These are phyloP conservation scores for Trachelus stipa DNA, from an alignment of 2,888 invertebrate species.

Conservation along the genomic window DNA sequence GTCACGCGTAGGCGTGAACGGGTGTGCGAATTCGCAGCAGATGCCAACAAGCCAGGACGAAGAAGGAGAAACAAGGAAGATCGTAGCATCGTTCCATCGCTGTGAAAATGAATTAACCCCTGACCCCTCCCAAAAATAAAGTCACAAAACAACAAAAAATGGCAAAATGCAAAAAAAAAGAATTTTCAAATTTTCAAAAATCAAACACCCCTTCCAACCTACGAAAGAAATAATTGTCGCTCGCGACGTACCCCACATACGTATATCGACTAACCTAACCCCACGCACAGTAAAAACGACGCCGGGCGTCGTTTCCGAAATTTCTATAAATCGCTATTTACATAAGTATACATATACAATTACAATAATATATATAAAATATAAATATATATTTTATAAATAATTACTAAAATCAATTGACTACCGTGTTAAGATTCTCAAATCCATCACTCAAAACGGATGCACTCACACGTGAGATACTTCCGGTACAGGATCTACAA, in stretches of 20 bases:
- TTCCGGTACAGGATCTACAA: too few species aligned
- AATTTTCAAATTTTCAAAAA: not conserved
- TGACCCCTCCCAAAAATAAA: not conserved
- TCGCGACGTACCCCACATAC: not conserved
- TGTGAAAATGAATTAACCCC: not conserved
- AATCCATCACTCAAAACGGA: too few species aligned
- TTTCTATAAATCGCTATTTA: too few species aligned
- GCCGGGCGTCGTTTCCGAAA: not conserved
- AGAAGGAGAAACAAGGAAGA: not conserved
- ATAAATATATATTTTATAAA: too few species aligned
- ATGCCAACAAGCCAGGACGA: not conserved
- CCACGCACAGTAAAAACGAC: not conserved
- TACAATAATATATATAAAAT: too few species aligned
- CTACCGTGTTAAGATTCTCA: too few species aligned
- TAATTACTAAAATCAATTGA: too few species aligned
- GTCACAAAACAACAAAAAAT: not conserved
- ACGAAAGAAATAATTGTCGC: too few species aligned
- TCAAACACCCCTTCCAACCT: not conserved
- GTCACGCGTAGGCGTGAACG: constrained; percentile 10
- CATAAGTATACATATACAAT: too few species aligned
- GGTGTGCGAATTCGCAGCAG: constrained; percentile 3
- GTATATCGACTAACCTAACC: not conserved
- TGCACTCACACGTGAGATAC: too few species aligned
- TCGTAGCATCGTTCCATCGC: not conserved
- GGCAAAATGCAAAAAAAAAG: not conserved